Percentiles rank a stretch among this genome's conserved stretches.
phyloP scores from a whole-genome alignment of 1,140 invertebrate species.

The Drosophila baimaii region DNA sequence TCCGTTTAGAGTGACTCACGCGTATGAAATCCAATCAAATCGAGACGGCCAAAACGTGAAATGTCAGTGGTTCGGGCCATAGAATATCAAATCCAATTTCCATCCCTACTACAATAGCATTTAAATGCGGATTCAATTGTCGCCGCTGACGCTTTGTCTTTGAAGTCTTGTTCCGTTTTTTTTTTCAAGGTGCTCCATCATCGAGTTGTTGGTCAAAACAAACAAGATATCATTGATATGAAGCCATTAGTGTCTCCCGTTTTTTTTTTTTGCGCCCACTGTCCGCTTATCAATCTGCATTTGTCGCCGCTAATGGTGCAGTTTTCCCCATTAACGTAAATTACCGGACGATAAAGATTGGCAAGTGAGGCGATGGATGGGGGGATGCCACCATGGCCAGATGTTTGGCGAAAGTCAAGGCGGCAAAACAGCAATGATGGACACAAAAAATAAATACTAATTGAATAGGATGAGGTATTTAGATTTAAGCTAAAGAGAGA shows the following conservation, averaged over 20 bases:
- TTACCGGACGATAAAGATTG: slow-evolving; percentile 18
- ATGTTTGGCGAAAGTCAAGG: slow-evolving; percentile 42
- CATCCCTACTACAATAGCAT: slow-evolving; percentile 2
- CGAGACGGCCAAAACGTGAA: slow-evolving; percentile 35
- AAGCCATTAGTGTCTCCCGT: background rate
- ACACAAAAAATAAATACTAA: slow-evolving; percentile 1
- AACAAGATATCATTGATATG: slow-evolving; percentile 20
- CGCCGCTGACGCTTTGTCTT: slow-evolving; percentile 6
- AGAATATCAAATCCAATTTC: slow-evolving; percentile 18
- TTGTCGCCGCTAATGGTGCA: slow-evolving; percentile 40
- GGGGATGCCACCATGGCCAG: slow-evolving; percentile 15
- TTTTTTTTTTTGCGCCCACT: background rate
- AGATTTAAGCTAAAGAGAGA: no score
- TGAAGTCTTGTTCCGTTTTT: slow-evolving; percentile 1
- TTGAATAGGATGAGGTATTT: slow-evolving; percentile 2
- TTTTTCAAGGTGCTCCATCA: slow-evolving; percentile 41
- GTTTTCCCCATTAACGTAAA: slow-evolving; percentile 46
- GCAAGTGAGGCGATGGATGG: background rate
- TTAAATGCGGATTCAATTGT: slow-evolving; percentile 13
- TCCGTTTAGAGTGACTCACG: slow-evolving; percentile 31
- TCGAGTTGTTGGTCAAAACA: slow-evolving; percentile 22
- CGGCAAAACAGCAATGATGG: background rate
- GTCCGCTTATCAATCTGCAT: slow-evolving; percentile 40
- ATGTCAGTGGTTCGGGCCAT: slow-evolving; percentile 19
- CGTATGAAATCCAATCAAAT: slow-evolving; percentile 18